phyloP scores from a whole-genome alignment of 2,797 vertebrate species.

The Hoplostethus mediterraneus region DNA sequence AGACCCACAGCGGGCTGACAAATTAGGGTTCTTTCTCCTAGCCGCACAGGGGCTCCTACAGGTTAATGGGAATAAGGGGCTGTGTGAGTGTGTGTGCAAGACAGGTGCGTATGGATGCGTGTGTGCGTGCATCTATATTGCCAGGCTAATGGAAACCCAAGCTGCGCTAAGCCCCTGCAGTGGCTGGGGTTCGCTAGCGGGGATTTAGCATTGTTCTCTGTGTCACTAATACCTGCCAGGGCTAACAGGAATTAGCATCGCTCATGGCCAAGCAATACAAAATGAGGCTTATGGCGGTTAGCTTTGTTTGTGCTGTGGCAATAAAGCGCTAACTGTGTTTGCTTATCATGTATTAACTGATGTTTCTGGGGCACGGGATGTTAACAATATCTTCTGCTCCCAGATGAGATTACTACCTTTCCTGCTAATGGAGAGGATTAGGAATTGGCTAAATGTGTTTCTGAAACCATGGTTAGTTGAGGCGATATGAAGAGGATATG shows the following conservation, averaged over 20 bases:
- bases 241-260: slow-evolving; percentile 67
- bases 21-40: slow-evolving; percentile 77
- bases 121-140: slow-evolving; percentile 39
- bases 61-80: slow-evolving; percentile 82
- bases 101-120: slow-evolving; percentile 15
- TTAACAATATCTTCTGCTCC: slow-evolving; percentile 57
- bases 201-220: slow-evolving; percentile 76
- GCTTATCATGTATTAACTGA: slow-evolving; percentile 67
- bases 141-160: slow-evolving; percentile 71
- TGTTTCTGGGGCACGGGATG: slow-evolving; percentile 56
- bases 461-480: slow-evolving; percentile 14
- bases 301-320: slow-evolving; percentile 69
- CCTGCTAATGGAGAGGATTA: slow-evolving; percentile 67
- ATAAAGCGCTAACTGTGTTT: slow-evolving; percentile 69
- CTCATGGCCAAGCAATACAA: slow-evolving; percentile 65
- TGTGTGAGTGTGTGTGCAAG: slow-evolving; percentile 16
- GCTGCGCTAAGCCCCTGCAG: slow-evolving; percentile 68
- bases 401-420: slow-evolving; percentile 63
- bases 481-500: background rate
- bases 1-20: slow-evolving; percentile 74
- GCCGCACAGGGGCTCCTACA: slow-evolving; percentile 66
- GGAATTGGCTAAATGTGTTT: slow-evolving; percentile 47
- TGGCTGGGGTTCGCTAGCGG: slow-evolving; percentile 58
- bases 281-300: slow-evolving; percentile 63
- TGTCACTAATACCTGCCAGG: slow-evolving; percentile 77